phyloP scores from a whole-genome alignment of 2,888 invertebrate genomes.

The Caenorhabditis sp. region DNA sequence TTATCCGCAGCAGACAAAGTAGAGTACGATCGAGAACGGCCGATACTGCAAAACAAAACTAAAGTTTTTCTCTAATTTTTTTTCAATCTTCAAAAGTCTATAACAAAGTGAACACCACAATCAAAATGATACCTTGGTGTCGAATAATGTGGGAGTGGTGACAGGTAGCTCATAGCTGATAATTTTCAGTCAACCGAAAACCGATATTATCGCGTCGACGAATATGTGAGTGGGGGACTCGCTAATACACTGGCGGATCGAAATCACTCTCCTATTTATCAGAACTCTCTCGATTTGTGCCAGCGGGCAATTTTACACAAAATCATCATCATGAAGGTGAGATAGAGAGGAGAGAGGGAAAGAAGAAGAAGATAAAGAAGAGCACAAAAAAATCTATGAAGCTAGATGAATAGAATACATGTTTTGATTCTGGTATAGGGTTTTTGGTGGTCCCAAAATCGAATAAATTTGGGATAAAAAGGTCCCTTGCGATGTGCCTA shows the following conservation, averaged over 20 bases:
- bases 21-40: conserved; percentile 43
- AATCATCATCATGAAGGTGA: neutral
- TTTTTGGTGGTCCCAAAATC: too few species aligned
- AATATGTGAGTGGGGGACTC: neutral
- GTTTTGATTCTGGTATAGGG: too few species aligned
- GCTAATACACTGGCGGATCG: neutral
- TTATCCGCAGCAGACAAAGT: conserved; percentile 19
- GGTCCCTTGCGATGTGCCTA: too few species aligned
- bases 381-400: too few species aligned
- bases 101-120: conserved; percentile 2
- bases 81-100: too few species aligned
- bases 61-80: neutral
- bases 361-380: neutral
- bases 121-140: conserved; percentile 44
- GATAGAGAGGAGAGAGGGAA: neutral
- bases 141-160: conserved; percentile 66
- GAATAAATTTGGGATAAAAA: too few species aligned
- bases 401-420: too few species aligned
- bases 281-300: neutral
- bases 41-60: conserved; percentile 36
- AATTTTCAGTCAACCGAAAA: neutral
- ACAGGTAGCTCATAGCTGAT: conserved; percentile 58
- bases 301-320: neutral
- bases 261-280: neutral
- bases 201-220: neutral